Conservation (phyloP, 92 coral and sea anemone species). For the Micromussa lordhowensis region DNA sequence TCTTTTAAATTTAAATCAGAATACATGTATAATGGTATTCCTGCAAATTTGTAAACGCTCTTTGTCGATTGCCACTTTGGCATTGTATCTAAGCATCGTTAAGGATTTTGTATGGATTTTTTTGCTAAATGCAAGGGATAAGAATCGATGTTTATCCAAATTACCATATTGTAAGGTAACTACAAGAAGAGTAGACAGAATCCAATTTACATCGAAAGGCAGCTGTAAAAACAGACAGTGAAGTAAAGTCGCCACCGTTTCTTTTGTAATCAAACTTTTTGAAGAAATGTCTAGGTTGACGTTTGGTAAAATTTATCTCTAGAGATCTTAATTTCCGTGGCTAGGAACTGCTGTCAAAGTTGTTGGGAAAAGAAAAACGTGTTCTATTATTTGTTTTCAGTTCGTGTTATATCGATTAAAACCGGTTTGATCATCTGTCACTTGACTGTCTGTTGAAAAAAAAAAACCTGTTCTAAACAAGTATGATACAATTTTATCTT, state of each 20-base stretch:
- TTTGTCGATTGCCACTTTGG: neutral
- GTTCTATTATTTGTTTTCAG: too few species aligned
- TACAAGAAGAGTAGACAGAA: neutral
- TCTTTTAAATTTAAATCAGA: neutral
- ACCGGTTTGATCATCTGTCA: too few species aligned
- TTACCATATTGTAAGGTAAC: neutral
- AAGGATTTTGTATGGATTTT: neutral
- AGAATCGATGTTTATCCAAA: neutral
- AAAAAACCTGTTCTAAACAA: neutral
- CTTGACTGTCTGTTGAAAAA: neutral
- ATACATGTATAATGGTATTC: neutral
- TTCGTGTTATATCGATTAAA: too few species aligned
- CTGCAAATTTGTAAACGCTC: neutral
- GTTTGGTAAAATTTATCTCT: neutral
- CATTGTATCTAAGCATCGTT: neutral
- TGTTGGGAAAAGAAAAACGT: neutral
- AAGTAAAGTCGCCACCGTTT: neutral
- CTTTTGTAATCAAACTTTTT: neutral
- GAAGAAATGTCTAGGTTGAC: neutral
- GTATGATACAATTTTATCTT: neutral
- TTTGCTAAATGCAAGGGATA: neutral
- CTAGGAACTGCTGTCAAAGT: neutral
- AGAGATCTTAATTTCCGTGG: neutral
- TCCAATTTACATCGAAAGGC: neutral
- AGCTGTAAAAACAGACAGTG: conserved; percentile 1